phyloP scores from a whole-genome alignment of 2,888 invertebrate genomes.

The Melinaea marsaeus region DNA sequence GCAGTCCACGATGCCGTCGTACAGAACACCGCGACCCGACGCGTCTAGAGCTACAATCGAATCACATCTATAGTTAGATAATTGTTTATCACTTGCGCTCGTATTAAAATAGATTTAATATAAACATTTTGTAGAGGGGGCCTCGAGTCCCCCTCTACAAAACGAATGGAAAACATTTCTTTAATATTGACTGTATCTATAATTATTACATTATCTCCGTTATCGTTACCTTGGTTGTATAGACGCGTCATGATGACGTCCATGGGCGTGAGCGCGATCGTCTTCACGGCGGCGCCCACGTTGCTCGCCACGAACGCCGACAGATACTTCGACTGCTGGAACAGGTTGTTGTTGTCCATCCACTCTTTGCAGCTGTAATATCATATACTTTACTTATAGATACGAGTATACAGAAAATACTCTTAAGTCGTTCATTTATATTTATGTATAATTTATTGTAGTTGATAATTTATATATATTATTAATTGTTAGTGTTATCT shows the following conservation, averaged over 20 bases:
- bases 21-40: constrained; percentile 82
- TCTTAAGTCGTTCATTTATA: too few relatives aligned
- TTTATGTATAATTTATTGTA: too few relatives aligned
- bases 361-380: constrained; percentile 67
- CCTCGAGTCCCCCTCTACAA: too few relatives aligned
- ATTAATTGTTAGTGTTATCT: too few relatives aligned
- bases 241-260: constrained; percentile 93
- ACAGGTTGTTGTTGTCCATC: constrained; percentile 63
- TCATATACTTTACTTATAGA: neutral
- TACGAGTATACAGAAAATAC: neutral
- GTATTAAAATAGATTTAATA: too few relatives aligned
- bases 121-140: too few relatives aligned
- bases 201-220: too few relatives aligned
- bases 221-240: constrained; percentile 86
- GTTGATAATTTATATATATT: too few relatives aligned
- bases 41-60: constrained; percentile 78
- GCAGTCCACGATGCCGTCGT: constrained; percentile 86
- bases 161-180: too few relatives aligned
- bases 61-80: neutral
- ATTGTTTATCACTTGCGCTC: neutral
- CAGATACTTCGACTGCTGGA: constrained; percentile 79
- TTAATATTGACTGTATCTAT: too few relatives aligned
- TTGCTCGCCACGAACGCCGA: constrained; percentile 86
- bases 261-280: constrained; percentile 89
- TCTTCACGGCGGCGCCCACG: constrained; percentile 87